These are phyloP conservation scores for Eupithecia insigniata DNA, from an alignment of 2,888 invertebrate species.

Conservation along the genomic window DNA sequence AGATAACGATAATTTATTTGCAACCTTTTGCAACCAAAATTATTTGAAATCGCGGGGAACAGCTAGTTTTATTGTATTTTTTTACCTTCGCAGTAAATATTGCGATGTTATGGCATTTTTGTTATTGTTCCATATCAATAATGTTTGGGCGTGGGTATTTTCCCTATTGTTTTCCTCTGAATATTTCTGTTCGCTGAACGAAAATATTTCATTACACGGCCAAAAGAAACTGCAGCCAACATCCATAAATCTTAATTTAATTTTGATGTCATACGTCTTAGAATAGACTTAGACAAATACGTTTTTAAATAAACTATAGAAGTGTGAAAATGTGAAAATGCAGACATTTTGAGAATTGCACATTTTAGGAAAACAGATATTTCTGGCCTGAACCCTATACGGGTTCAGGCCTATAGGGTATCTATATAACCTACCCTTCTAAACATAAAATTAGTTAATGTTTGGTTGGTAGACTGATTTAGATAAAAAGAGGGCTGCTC, in stretches of 20 bases:
- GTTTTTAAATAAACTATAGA: background rate
- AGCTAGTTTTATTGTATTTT: background rate
- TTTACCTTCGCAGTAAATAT: background rate
- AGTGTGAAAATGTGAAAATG: too few relatives aligned
- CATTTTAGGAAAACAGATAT: too few relatives aligned
- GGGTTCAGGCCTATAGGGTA: too few relatives aligned
- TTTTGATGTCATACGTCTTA: conserved; percentile 10
- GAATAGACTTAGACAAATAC: conserved; percentile 12
- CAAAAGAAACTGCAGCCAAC: conserved; percentile 12
- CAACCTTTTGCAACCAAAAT: too few relatives aligned
- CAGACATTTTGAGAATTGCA: too few relatives aligned
- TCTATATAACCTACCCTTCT: background rate
- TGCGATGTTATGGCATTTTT: background rate
- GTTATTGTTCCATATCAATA: background rate
- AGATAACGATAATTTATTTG: too few relatives aligned
- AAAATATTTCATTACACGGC: conserved; percentile 1
- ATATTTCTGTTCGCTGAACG: background rate
- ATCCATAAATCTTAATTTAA: conserved; percentile 9
- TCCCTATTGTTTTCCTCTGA: conserved; percentile 5
- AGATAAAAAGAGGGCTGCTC: background rate
- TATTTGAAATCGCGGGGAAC: too few relatives aligned
- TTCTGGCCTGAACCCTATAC: too few relatives aligned
- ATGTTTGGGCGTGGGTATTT: background rate
- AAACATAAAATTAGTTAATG: background rate
- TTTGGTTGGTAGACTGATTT: background rate